Evolutionary conservation across 2,797 vertebrate species (phyloP).

Genomic region (Apogon talboti): DNA sequence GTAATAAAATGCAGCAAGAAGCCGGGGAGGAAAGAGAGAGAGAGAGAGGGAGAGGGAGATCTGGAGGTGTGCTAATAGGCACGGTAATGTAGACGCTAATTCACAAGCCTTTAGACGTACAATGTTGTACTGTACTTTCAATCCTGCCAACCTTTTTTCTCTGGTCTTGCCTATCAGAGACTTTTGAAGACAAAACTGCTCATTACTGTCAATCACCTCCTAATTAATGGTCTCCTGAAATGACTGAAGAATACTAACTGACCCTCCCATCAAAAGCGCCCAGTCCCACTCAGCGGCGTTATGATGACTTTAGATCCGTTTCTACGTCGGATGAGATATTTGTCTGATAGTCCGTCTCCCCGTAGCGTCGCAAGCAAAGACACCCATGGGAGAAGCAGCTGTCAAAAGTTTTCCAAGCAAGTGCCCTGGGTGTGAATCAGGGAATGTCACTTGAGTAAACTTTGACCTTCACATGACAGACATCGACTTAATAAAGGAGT

Average conservation of each 20-base stretch:
- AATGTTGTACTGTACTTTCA: slow-evolving; percentile 41
- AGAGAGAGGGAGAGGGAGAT: slow-evolving; percentile 38
- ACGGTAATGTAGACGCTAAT: slow-evolving; percentile 37
- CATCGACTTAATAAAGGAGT: slow-evolving; percentile 65
- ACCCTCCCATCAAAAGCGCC: slow-evolving; percentile 37
- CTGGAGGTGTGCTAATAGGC: slow-evolving; percentile 47
- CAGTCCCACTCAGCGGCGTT: slow-evolving; percentile 32
- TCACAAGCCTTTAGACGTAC: slow-evolving; percentile 43
- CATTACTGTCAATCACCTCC: slow-evolving; percentile 58
- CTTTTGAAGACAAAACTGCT: slow-evolving; percentile 59
- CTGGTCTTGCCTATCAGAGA: slow-evolving; percentile 41
- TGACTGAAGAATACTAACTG: slow-evolving; percentile 43
- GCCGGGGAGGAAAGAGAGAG: slow-evolving; percentile 29
- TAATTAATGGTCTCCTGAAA: slow-evolving; percentile 62
- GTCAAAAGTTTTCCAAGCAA: slow-evolving; percentile 35
- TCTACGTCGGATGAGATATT: slow-evolving; percentile 40
- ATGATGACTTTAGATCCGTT: slow-evolving; percentile 40
- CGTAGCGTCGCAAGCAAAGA: slow-evolving; percentile 15
- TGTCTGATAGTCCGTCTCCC: slow-evolving; percentile 30
- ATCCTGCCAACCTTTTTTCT: slow-evolving; percentile 45
- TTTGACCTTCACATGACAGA: slow-evolving; percentile 54
- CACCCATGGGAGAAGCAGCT: slow-evolving; percentile 35
- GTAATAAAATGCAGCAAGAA: slow-evolving; percentile 55
- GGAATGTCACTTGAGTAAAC: slow-evolving; percentile 33
- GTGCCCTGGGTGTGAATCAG: slow-evolving; percentile 21